A percentile compares a stretch with the other conserved stretches of the same genome.
These are phyloP conservation scores for Drosophila kohkoa DNA, from an alignment of 1,140 invertebrate species.

Conservation along the genomic window DNA sequence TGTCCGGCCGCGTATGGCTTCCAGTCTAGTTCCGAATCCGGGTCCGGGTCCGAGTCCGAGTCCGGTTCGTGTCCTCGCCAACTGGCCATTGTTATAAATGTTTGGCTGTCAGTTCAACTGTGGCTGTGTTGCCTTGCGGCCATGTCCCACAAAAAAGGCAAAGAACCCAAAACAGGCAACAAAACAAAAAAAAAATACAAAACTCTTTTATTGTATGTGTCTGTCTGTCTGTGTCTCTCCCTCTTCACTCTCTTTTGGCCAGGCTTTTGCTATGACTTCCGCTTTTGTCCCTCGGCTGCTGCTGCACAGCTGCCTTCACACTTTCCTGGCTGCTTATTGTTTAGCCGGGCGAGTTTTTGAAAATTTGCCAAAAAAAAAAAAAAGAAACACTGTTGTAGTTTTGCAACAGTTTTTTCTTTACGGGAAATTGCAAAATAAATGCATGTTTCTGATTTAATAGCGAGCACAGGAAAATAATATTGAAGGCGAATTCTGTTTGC, in stretches of 20 bases:
- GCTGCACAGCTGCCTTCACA: constrained; percentile 39
- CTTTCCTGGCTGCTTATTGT: constrained; percentile 57
- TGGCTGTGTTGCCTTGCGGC: constrained; percentile 55
- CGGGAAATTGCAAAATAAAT: constrained; percentile 82
- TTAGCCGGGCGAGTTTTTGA: constrained; percentile 60
- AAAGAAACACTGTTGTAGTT: constrained; percentile 19
- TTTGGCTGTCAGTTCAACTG: constrained; percentile 69
- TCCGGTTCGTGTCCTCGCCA: constrained; percentile 9
- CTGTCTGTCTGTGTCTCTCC: constrained; percentile 25
- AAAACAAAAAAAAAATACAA: constrained; percentile 31
- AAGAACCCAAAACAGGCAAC: not conserved
- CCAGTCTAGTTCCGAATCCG: constrained; percentile 1
- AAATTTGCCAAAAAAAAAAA: constrained; percentile 65
- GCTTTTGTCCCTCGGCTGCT: constrained; percentile 17
- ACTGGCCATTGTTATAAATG: constrained; percentile 71
- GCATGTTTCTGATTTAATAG: constrained; percentile 80
- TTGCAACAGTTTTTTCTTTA: constrained; percentile 49
- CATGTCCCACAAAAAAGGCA: constrained; percentile 48
- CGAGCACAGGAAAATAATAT: not conserved
- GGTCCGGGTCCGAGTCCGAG: constrained; percentile 7
- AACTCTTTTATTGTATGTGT: constrained; percentile 69
- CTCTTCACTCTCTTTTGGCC: constrained; percentile 25
- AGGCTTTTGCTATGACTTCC: constrained; percentile 70
- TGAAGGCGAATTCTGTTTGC: constrained; percentile 6
- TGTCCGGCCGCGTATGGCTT: constrained; percentile 30